Evolutionary conservation across 2,797 vertebrate species (phyloP), one percentile per base, ranked within the genome.

Genomic region (Enteromius unitaeniatus): DNA sequence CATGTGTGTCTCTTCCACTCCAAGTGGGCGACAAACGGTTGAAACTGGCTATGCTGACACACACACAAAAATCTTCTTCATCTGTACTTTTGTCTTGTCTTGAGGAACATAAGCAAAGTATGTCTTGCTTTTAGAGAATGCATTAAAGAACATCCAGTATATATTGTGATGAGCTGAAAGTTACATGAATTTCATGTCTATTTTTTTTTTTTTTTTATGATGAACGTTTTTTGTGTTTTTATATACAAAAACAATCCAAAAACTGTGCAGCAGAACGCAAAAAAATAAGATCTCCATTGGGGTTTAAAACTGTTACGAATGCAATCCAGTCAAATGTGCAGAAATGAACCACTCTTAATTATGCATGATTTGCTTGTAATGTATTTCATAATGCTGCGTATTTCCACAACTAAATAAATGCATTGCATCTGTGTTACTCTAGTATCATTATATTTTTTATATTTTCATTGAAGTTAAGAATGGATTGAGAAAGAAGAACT

Each of bases 1-100:
- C 84, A 78, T 19, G 0, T 34, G n/a, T 11, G 47, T 26, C 77
- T 51, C 49, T 74, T 74, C 19, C 72, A 53, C 49, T 34, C 19
- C 49, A 53, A 34, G 72, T 74, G 72, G 47, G 72, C 72, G 28
- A 53, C 28, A 34, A n/a, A 53, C 0, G 49, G 26, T 31, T 51
- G 70, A 74, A 74, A 34, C 47, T 51, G 17, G 70, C 28, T 51
- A 31, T 11, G 2, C 26, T 31, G 28, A 49, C 49, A 73, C 17
- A 21, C 9, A 21, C 28, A 51, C 8, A 34, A 70, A 15, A 53
- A 37, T 1, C 72, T 14, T 21, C 6, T 8, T 37, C 0, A 55
- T 37, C 11, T 34, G 5, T 34, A 37, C 31, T 23, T 40, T 75
- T 0, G 17, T 37, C 1, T 75, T 0, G 17, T 23, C 1, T 55